Base-by-base conservation (phyloP, 2,888 invertebrate genomes). In the Hirtodrosophila histrioides region DNA sequence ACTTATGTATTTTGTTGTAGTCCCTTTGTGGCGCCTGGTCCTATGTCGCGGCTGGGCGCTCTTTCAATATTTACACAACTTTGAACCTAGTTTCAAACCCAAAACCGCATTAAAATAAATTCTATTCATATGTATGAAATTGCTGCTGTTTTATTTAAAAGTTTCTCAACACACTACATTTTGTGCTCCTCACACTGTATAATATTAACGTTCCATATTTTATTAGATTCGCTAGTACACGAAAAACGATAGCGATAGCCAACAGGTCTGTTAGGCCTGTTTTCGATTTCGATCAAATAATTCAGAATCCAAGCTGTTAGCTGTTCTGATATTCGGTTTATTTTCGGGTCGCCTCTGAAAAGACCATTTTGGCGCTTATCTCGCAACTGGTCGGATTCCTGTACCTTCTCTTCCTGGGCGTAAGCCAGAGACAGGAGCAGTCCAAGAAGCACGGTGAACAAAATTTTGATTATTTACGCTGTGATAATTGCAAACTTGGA, bases 41-140 rank as follows among this genome's bases (percentile, higher is more conserved):
- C 44, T 40, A 5, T 50, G 35, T 46, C 40, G 12, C 11, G 40
- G 23, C 29, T 44, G 35, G 65, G 43, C 45, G 50, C 10, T 35
- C 44, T 39, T 44, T 71, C 46, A 55, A 62, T 51, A 68, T 61
- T 65, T 58, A 70, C 72, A 68, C 50, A 60, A 69, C 29, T 69
- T 63, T 82, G 60, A 78, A 75, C 58, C 49, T 35, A 57, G 68
- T 71, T 85, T 79, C 69, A 69, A 75, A 50, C 40, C 48, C 11
- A 63, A 71, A 76, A 58, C 48, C 50, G 53, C 75, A 82, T 75
- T 65, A 66, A 78, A 80, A 82, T 82, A 82, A 85, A 82, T 55
- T 63, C 50, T 78, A 84, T 68, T 79, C 82, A 84, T 64, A 70
- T 61, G 49, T 60, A 79, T 43, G 39, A 43, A 51, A 45, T 12